Conservation (phyloP, 2,797 vertebrate species). For the Octomys mimax region DNA sequence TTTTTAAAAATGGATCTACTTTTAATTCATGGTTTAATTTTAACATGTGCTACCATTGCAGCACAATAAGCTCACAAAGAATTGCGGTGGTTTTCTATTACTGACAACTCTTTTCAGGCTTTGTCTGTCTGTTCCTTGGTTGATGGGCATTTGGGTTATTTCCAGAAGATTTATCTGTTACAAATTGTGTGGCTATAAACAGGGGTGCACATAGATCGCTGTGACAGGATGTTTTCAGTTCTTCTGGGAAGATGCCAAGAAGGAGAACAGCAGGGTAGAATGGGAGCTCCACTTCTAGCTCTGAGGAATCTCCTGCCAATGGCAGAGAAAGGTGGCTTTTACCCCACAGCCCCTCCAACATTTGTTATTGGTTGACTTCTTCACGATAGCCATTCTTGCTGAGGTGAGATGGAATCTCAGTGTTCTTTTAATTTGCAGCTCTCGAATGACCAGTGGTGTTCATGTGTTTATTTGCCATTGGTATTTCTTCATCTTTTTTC, state of each 20-base stretch:
- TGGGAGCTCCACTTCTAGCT: neutral
- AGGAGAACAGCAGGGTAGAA: neutral
- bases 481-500: neutral
- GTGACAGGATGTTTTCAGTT: neutral
- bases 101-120: neutral
- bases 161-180: neutral
- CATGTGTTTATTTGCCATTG: neutral
- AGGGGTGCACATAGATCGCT: neutral
- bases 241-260: neutral
- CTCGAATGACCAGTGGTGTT: neutral
- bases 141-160: neutral
- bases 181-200: neutral
- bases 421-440: neutral
- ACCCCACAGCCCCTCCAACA: neutral
- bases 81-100: neutral
- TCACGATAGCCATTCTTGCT: neutral
- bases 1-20: neutral
- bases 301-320: neutral
- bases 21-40: slow-evolving; percentile 15
- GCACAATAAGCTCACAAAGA: neutral
- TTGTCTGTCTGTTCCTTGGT: neutral
- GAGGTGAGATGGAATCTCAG: neutral
- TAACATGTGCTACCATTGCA: neutral
- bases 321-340: neutral
- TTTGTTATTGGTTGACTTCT: neutral